Conservation (phyloP, 2,888 invertebrate species). For the Tortrix viridana region DNA sequence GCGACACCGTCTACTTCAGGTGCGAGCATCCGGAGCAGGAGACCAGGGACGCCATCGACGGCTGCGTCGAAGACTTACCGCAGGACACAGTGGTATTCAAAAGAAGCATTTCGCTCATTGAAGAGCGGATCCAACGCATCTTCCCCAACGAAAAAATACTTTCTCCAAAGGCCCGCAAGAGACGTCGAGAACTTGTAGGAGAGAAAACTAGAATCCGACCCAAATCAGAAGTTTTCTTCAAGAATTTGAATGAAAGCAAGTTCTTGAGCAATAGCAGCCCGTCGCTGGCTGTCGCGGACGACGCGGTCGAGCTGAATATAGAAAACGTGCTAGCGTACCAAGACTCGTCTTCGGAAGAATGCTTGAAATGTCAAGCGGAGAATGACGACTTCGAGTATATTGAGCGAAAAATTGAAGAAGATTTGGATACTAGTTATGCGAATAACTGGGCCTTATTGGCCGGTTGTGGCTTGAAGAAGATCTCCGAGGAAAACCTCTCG, state of each 20-base stretch:
- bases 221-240: slow-evolving; percentile 58
- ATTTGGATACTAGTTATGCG: slow-evolving; percentile 54
- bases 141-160: slow-evolving; percentile 61
- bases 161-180: slow-evolving; percentile 44
- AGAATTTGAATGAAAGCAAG: slow-evolving; percentile 56
- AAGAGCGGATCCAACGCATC: slow-evolving; percentile 71
- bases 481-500: slow-evolving; percentile 75
- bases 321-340: slow-evolving; percentile 73
- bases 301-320: slow-evolving; percentile 71
- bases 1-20: slow-evolving; percentile 72
- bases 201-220: slow-evolving; percentile 49
- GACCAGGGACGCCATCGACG: slow-evolving; percentile 69
- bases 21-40: slow-evolving; percentile 74
- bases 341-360: slow-evolving; percentile 77
- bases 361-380: slow-evolving; percentile 63
- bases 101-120: slow-evolving; percentile 72
- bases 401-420: slow-evolving; percentile 71
- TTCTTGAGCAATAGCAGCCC: slow-evolving; percentile 70
- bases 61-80: slow-evolving; percentile 44
- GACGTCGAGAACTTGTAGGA: slow-evolving; percentile 40
- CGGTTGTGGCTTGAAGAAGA: slow-evolving; percentile 67
- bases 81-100: slow-evolving; percentile 74
- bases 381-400: slow-evolving; percentile 71
- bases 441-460: slow-evolving; percentile 51
- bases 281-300: slow-evolving; percentile 55